Percentiles rank a stretch among this genome's conserved stretches.
Evolutionary conservation across 2,888 invertebrate genomes (phyloP).

Genomic region (Stenchaetothrips biformis): DNA sequence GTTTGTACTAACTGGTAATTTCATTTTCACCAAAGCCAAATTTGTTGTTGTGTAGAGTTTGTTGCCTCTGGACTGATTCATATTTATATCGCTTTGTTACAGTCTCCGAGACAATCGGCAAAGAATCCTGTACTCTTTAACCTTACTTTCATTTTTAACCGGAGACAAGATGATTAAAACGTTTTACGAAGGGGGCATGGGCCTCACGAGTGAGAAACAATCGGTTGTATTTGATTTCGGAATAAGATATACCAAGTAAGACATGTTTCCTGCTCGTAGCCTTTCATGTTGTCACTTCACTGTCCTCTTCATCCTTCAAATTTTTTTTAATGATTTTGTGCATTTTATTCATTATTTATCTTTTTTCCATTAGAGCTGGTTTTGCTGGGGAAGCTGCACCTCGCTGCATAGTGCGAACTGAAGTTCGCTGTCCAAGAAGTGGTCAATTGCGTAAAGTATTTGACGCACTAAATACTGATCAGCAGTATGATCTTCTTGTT

Average conservation of each 20-base stretch:
- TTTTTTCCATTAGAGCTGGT: conserved; percentile 64
- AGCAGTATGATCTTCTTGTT: conserved; percentile 79
- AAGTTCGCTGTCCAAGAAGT: conserved; percentile 63
- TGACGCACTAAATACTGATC: conserved; percentile 59
- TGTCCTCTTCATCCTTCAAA: not conserved
- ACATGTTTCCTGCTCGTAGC: not conserved
- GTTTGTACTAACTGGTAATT: no score
- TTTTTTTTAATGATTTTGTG: not conserved
- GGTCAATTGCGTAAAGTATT: conserved; percentile 58
- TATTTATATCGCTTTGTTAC: no score
- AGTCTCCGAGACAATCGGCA: no score
- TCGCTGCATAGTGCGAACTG: conserved; percentile 77
- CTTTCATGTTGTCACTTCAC: not conserved
- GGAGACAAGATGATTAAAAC: not conserved
- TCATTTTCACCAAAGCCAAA: no score
- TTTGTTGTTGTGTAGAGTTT: no score
- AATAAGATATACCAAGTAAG: conserved; percentile 85
- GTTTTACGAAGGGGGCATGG: not conserved
- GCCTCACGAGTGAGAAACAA: conserved; percentile 64
- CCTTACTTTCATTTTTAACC: not conserved
- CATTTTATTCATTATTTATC: not conserved
- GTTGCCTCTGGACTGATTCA: no score
- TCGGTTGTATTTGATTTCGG: conserved; percentile 88
- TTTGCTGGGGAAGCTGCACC: conserved; percentile 87
- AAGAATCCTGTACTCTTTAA: not conserved